Evolutionary conservation across 2,888 invertebrate genomes (phyloP), one percentile per base, ranked within the genome.

Genomic region (Timema cristinae): DNA sequence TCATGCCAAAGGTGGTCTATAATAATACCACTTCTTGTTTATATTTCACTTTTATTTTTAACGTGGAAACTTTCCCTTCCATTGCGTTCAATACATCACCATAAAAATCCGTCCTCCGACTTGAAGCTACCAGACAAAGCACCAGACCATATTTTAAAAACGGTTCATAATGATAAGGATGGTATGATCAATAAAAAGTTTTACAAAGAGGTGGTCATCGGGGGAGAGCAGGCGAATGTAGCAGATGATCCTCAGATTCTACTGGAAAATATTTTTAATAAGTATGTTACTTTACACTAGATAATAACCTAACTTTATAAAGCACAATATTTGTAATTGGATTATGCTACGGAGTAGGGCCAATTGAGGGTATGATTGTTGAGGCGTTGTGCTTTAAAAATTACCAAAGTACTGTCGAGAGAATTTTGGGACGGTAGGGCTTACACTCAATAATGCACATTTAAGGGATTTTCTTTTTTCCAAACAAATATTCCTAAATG

Each of bases 11-110:
- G 86, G 75, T 87, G 86, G 86, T 86, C 87, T 32, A 85, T 85
- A 76, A 80, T 84, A 70, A 83, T 86, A 74, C 85, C 86, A 73
- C 81, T 86, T 77, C 79, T 87, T 76, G 84, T 86, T 78, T 87
- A 87, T 79, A 79, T 85, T 73, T 81, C 83, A 75, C 85, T 87
- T 78, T 85, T 86, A 77, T 81, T 83, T 71, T 79, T 85, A 78
- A 85, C 86, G 76, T 84, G 85, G 80, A 82, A 84, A 77, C 80
- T 86, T 72, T 84, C 86, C 6, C 80, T 85, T 67, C 84, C 84
- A 71, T 77, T 84, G 68, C 82, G 82, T 76, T 79, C 80, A 69
- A 50, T 68, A 51, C 66, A 50, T 15, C 50, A 49, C 13, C 54
- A 73, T 51, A 73, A 73, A 49, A 32, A 47, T 68, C 61, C 66